Evolutionary conservation across 2,113 vertebrate genomes (phyloP).

Genomic region (Scopus umbretta): DNA sequence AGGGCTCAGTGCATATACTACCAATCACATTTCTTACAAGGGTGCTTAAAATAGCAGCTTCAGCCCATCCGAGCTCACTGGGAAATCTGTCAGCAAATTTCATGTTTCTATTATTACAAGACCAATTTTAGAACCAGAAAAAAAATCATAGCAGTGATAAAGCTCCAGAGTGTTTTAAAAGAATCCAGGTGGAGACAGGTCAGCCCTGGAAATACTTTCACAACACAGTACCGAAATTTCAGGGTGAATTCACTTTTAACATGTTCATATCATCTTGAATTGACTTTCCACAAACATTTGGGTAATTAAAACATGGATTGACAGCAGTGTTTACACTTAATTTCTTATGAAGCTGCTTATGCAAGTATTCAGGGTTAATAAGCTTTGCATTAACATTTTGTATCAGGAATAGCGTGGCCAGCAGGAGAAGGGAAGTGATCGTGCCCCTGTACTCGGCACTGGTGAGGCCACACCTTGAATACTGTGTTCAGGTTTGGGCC

Average conservation of each 20-base stretch:
- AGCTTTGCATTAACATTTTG: not conserved
- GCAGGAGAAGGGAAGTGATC: not conserved
- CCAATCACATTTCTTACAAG: not conserved
- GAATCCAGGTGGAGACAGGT: not conserved
- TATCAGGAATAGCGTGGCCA: not conserved
- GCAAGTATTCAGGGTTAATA: not conserved
- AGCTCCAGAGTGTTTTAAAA: not conserved
- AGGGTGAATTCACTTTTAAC: not conserved
- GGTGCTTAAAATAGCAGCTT: conserved; percentile 43
- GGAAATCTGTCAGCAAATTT: conserved; percentile 58
- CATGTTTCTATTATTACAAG: conserved; percentile 27
- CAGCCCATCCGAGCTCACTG: not conserved
- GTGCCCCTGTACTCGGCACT: not conserved
- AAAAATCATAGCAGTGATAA: not conserved
- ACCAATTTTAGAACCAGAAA: not conserved
- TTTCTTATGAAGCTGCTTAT: not conserved
- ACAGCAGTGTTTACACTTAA: not conserved
- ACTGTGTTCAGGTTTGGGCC: not conserved
- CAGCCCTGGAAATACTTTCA: not conserved
- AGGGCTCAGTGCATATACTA: not conserved
- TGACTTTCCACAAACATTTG: not conserved
- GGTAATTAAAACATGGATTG: not conserved
- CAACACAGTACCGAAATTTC: not conserved
- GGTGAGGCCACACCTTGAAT: not conserved
- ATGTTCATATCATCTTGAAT: not conserved